Percentiles rank a stretch among this genome's conserved stretches.
These are phyloP conservation scores for Dynastes tityus DNA, from an alignment of 2,888 invertebrate genomes.

Conservation along the genomic window DNA sequence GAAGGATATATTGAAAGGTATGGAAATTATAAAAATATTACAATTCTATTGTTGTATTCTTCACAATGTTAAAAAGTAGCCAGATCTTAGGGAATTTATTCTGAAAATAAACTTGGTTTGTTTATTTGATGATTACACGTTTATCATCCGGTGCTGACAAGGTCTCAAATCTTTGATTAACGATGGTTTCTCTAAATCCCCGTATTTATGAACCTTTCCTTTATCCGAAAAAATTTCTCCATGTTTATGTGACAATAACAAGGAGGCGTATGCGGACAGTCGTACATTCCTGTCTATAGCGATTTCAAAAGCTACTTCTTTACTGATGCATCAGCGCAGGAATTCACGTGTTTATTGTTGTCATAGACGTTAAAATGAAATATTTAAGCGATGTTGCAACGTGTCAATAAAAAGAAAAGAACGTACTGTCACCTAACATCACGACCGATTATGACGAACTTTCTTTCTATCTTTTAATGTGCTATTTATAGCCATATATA, in stretches of 20 bases:
- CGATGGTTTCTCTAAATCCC: slow-evolving; percentile 24
- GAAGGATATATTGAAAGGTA: too few relatives aligned
- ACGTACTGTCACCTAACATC: slow-evolving; percentile 28
- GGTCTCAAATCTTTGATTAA: slow-evolving; percentile 31
- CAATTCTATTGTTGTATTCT: too few relatives aligned
- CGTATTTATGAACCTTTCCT: slow-evolving; percentile 29
- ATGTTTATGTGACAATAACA: slow-evolving; percentile 20
- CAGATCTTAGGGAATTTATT: too few relatives aligned
- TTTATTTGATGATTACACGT: neutral
- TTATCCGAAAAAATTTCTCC: slow-evolving; percentile 19
- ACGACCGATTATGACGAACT: slow-evolving; percentile 37
- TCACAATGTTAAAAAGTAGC: too few relatives aligned
- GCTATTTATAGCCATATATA: slow-evolving; percentile 32
- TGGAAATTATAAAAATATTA: too few relatives aligned
- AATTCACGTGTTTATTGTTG: slow-evolving; percentile 18
- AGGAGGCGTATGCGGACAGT: slow-evolving; percentile 6
- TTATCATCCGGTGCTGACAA: slow-evolving; percentile 1
- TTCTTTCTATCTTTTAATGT: slow-evolving; percentile 30
- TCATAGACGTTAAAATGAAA: slow-evolving; percentile 36
- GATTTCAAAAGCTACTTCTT: slow-evolving; percentile 34
- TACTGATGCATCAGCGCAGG: neutral
- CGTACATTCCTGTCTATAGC: slow-evolving; percentile 10
- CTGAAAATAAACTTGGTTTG: too few relatives aligned
- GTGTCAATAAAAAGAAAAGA: slow-evolving; percentile 37
- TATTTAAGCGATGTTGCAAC: slow-evolving; percentile 35